Evolutionary conservation across 1,140 invertebrate species (phyloP), one percentile per base, ranked within the genome.

Genomic region (Lasioglossum baleicum): DNA sequence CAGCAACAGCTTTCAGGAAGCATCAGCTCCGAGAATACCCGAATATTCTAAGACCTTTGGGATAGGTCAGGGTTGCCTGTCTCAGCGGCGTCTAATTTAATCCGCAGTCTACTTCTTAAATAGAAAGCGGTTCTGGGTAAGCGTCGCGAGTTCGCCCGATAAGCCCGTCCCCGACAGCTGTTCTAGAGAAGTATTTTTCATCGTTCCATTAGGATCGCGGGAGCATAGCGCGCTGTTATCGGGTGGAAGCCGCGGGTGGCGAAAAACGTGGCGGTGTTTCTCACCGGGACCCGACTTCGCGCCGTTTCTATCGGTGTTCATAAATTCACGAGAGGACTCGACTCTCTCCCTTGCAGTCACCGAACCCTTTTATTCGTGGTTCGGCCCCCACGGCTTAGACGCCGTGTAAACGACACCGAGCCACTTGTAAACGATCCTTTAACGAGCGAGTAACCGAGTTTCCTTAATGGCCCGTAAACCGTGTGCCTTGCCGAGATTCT

Each of bases 381-480:
- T 58, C 53, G 22, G 42, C 15, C 71, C 60, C 44, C 48, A 22
- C 44, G 48, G 61, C 56, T 74, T 74, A 61, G 72, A 35, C 72
- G 11, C 7, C 72, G 61, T 53, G 72, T 51, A 74, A 74, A 74
- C 72, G 61, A 65, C 72, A 65, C 72, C 42, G 61, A 22, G 63
- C 73, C 73, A 66, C 61, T 75, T 56, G 72, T 56, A 75, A 75
- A 66, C 63, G 61, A 66, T 66, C 72, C 72, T 65, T 53, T 65
- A 65, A 74, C 72, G 44, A 74, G 72, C 61, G 26, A 56, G 44
- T 74, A 64, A 65, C 61, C 61, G 72, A 65, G 61, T 74, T 65
- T 74, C 72, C 72, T 65, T 64, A 73, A 74, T 74, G 44, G 72
- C 44, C 61, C 61, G 61, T 74, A 74, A 74, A 65, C 61, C 60